Conservation (phyloP, 2,113 vertebrate species). For the Indicator maculatus region DNA sequence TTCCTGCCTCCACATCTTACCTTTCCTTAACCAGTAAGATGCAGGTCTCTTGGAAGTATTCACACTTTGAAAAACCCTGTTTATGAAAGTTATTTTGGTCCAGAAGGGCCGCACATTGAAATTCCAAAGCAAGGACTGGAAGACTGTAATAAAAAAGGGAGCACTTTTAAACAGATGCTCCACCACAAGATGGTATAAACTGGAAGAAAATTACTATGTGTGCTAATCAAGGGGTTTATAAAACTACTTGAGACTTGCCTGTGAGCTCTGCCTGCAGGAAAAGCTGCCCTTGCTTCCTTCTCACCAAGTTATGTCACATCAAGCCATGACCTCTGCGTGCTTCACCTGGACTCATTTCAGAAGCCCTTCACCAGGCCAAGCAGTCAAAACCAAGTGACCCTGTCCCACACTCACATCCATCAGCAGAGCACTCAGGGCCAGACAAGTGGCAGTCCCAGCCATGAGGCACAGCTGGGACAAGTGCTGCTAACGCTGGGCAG, state of each 20-base stretch:
- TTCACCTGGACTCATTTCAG: not conserved
- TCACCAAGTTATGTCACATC: not conserved
- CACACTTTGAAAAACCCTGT: not conserved
- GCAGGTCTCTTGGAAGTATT: not conserved
- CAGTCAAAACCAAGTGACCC: constrained; percentile 39
- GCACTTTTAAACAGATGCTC: constrained; percentile 37
- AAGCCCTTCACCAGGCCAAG: not conserved
- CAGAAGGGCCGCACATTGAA: constrained; percentile 49
- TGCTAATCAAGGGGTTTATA: constrained; percentile 65
- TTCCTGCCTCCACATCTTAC: not conserved
- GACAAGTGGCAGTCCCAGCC: constrained; percentile 39
- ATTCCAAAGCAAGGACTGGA: constrained; percentile 56
- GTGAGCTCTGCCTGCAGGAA: not conserved
- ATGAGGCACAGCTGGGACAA: not conserved
- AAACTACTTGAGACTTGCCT: constrained; percentile 45
- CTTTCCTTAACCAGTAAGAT: constrained; percentile 31
- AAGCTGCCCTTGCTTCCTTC: not conserved
- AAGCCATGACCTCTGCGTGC: not conserved
- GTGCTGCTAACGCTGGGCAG: constrained; percentile 31
- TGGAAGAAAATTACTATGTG: constrained; percentile 69
- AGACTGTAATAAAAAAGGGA: constrained; percentile 58
- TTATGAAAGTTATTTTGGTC: constrained; percentile 56
- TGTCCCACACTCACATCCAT: constrained; percentile 46
- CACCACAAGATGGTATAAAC: constrained; percentile 63
- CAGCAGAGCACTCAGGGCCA: not conserved